Percentiles rank a stretch among this genome's conserved stretches.
Evolutionary conservation across 2,888 invertebrate genomes (phyloP).

Genomic region (Allacma fusca): DNA sequence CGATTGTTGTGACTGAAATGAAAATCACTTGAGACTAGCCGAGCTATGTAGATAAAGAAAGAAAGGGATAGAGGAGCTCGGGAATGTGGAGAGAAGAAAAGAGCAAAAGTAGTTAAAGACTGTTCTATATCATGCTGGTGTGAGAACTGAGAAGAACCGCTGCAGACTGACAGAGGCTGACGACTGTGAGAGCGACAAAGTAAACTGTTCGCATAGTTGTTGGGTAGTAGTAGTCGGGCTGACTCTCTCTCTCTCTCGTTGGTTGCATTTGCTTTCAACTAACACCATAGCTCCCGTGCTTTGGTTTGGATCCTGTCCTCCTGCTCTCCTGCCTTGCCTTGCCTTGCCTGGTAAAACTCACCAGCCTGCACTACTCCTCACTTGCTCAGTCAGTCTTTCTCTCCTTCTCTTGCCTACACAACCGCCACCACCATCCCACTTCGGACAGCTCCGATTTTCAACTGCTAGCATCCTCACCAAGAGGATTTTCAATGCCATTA

Average conservation of each 20-base stretch:
- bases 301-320: background rate
- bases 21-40: too few relatives aligned
- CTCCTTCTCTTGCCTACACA: background rate
- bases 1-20: too few relatives aligned
- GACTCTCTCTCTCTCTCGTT: constrained; percentile 31
- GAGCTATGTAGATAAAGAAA: constrained; percentile 10
- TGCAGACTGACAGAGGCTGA: constrained; percentile 30
- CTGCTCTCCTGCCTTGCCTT: background rate
- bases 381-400: background rate
- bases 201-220: constrained; percentile 21
- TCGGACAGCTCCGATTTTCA: constrained; percentile 39
- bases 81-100: constrained; percentile 38
- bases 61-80: constrained; percentile 20
- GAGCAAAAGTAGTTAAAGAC: constrained; percentile 34
- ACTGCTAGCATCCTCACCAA: constrained; percentile 33
- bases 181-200: constrained; percentile 21
- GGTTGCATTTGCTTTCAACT: constrained; percentile 5
- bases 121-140: constrained; percentile 43
- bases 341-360: background rate
- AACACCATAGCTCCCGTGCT: background rate
- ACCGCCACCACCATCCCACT: constrained; percentile 23
- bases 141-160: constrained; percentile 40
- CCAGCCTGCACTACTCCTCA: background rate
- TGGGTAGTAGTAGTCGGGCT: too few relatives aligned
- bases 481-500: constrained; percentile 55